These are phyloP conservation scores for Agrypnus murinus DNA, from an alignment of 2,888 invertebrate genomes.

Conservation along the genomic window DNA sequence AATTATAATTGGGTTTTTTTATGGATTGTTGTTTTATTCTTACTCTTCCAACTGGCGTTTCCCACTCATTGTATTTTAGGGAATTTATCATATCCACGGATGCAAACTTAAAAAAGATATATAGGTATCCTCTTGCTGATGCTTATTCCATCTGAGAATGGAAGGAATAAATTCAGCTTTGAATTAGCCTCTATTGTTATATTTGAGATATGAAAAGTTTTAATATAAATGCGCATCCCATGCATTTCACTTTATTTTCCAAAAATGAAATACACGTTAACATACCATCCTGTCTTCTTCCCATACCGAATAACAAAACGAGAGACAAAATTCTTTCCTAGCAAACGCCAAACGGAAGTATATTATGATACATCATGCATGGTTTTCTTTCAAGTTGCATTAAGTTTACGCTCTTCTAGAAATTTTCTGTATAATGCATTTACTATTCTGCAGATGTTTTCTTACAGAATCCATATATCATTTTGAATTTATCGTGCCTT, in stretches of 20 bases:
- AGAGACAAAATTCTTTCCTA: neutral
- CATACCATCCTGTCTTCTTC: slow-evolving; percentile 1
- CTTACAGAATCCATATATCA: slow-evolving; percentile 3
- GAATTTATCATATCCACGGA: slow-evolving; percentile 49
- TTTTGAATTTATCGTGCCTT: slow-evolving; percentile 9
- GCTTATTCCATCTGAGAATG: slow-evolving; percentile 32
- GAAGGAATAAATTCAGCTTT: slow-evolving; percentile 45
- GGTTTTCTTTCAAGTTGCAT: slow-evolving; percentile 21
- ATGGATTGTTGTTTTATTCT: slow-evolving; percentile 34
- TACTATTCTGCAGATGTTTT: slow-evolving; percentile 17
- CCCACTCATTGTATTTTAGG: slow-evolving; percentile 42
- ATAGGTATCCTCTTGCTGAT: slow-evolving; percentile 28
- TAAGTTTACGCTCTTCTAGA: slow-evolving; percentile 11
- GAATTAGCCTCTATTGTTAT: slow-evolving; percentile 45
- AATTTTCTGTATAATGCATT: slow-evolving; percentile 22
- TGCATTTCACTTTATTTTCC: slow-evolving; percentile 35
- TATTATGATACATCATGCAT: slow-evolving; percentile 28
- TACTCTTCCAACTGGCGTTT: slow-evolving; percentile 40
- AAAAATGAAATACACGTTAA: slow-evolving; percentile 20
- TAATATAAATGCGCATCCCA: slow-evolving; percentile 45
- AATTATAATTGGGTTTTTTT: slow-evolving; percentile 39
- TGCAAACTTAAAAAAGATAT: slow-evolving; percentile 45
- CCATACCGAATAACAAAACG: neutral
- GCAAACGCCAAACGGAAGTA: slow-evolving; percentile 24
- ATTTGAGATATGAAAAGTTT: slow-evolving; percentile 44